Conservation (phyloP, 2,888 invertebrate genomes). For the Cantharis rustica region DNA sequence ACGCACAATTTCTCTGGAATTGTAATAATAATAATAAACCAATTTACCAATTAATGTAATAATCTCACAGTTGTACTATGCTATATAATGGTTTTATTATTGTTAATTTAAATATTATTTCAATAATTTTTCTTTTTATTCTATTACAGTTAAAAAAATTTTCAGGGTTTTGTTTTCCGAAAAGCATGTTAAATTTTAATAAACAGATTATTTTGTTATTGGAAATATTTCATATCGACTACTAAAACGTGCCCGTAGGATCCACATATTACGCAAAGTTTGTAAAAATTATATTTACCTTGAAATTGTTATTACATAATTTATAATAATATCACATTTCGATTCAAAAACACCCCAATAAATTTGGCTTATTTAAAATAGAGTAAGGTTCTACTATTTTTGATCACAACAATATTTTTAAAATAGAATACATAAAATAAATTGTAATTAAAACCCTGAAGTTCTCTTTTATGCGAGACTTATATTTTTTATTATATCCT, state of each 20-base stretch:
- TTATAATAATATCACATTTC: background rate
- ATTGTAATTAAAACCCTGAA: too few species aligned
- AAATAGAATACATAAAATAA: too few species aligned
- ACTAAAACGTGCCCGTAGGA: background rate
- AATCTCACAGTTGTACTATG: too few species aligned
- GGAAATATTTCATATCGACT: background rate
- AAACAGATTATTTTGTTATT: background rate
- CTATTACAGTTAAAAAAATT: background rate
- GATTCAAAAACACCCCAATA: background rate
- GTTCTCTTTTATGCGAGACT: too few species aligned
- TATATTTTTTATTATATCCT: background rate
- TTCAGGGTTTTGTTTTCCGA: background rate
- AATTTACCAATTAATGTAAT: too few species aligned
- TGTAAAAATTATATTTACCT: background rate
- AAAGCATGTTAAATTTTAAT: background rate
- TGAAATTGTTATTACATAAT: background rate
- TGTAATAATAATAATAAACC: too few species aligned
- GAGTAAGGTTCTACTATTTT: background rate
- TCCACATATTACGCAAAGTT: background rate
- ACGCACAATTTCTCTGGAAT: too few species aligned
- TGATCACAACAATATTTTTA: background rate
- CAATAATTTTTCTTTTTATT: background rate
- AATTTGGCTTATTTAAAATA: background rate
- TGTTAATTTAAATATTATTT: background rate
- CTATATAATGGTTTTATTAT: too few species aligned